Percentiles rank a stretch among this genome's conserved stretches.
Evolutionary conservation across 2,888 invertebrate genomes (phyloP).

Genomic region (Caradrina kadenii): DNA sequence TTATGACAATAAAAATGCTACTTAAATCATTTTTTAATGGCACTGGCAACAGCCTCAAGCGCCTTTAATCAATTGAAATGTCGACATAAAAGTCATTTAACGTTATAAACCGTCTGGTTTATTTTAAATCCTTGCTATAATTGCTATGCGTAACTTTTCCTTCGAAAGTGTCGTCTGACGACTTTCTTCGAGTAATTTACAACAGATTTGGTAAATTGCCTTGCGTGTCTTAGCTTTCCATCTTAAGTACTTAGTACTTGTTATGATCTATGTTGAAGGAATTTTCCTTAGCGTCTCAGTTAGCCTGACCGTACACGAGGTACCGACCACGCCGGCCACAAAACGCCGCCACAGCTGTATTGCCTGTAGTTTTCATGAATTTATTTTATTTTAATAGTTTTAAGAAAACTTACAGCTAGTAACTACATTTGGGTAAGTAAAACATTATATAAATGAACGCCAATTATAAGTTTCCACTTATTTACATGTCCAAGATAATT

Average conservation of each 20-base stretch:
- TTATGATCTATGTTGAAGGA: slow-evolving; percentile 28
- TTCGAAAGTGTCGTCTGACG: slow-evolving; percentile 53
- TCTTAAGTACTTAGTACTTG: slow-evolving; percentile 50
- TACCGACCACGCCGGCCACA: no score
- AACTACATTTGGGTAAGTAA: no score
- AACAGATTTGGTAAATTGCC: slow-evolving; percentile 68
- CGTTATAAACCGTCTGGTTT: slow-evolving; percentile 20
- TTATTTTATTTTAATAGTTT: no score
- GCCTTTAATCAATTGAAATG: slow-evolving; percentile 19
- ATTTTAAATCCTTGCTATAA: slow-evolving; percentile 59
- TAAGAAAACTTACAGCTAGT: no score
- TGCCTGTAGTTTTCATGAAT: no score
- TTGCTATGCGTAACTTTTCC: slow-evolving; percentile 58
- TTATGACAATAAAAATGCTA: slow-evolving; percentile 17
- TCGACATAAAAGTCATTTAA: slow-evolving; percentile 30
- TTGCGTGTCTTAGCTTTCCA: slow-evolving; percentile 66
- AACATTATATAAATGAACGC: no score
- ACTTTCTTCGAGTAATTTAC: slow-evolving; percentile 66
- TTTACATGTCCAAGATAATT: no score
- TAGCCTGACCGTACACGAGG: not conserved
- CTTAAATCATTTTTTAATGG: slow-evolving; percentile 28
- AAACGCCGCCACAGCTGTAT: no score
- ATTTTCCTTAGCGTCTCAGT: slow-evolving; percentile 42
- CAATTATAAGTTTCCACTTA: no score
- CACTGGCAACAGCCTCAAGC: not conserved